Conservation (phyloP, 37 sponge, comb jelly and placozoan species). For the Eunapius fragilis region DNA sequence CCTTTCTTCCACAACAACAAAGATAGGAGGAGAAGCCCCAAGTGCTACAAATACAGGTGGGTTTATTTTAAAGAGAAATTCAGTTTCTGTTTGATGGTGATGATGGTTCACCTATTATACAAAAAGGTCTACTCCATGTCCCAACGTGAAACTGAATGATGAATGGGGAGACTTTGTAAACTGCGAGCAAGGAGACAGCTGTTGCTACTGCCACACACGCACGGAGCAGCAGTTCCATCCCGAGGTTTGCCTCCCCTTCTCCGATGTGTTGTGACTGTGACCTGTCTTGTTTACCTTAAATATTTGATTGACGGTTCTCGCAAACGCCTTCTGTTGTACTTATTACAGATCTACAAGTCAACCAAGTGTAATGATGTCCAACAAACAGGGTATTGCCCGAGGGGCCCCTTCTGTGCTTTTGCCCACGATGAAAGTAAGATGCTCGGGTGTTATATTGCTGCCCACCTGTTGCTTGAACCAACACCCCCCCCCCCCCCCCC, state of each 20-base stretch:
- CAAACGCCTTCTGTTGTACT: not conserved
- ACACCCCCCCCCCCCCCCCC: not conserved
- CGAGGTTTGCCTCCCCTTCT: slow-evolving; percentile 54
- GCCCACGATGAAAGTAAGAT: slow-evolving; percentile 95
- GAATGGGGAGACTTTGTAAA: slow-evolving; percentile 96
- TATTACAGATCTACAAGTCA: slow-evolving; percentile 93
- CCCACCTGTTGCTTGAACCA: not conserved
- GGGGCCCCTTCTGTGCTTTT: slow-evolving; percentile 99
- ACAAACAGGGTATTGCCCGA: slow-evolving; percentile 96
- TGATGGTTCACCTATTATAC: not conserved
- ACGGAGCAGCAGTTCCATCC: slow-evolving; percentile 99
- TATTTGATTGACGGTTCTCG: not conserved
- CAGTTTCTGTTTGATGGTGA: not conserved
- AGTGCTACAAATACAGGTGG: slow-evolving; percentile 85
- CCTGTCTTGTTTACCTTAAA: not conserved
- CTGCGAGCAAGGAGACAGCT: slow-evolving; percentile 88
- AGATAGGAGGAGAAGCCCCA: slow-evolving; percentile 92
- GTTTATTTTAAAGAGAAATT: not conserved
- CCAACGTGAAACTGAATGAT: slow-evolving; percentile 92
- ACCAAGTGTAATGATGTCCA: slow-evolving; percentile 98
- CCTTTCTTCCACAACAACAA: slow-evolving; percentile 97
- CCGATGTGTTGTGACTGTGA: not conserved
- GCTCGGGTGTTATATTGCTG: not conserved
- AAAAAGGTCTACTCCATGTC: slow-evolving; percentile 96
- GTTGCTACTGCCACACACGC: slow-evolving; percentile 95